phyloP scores from a whole-genome alignment of 2,113 vertebrate species.

The Trinectes maculatus region DNA sequence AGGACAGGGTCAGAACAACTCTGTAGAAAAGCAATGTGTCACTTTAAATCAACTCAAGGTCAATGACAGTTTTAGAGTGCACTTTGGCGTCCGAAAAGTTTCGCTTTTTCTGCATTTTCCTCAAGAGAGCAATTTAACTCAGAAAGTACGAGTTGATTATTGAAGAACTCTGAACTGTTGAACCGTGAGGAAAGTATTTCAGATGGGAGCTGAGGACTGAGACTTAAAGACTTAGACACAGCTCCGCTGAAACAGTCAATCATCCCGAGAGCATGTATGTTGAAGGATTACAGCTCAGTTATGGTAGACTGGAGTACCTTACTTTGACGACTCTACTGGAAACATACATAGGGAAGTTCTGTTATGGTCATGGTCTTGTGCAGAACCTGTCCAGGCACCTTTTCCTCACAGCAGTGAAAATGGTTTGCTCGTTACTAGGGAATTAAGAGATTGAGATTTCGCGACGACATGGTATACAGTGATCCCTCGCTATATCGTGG shows the following conservation, averaged over 20 bases:
- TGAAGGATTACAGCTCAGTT: slow-evolving; percentile 59
- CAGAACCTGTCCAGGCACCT: slow-evolving; percentile 39
- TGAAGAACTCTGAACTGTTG: slow-evolving; percentile 20
- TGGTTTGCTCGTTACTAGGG: slow-evolving; percentile 57
- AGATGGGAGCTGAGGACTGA: slow-evolving; percentile 30
- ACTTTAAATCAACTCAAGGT: slow-evolving; percentile 8
- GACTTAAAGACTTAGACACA: slow-evolving; percentile 29
- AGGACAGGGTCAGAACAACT: neutral
- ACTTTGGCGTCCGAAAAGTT: slow-evolving; percentile 8
- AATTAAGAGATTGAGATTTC: too few species aligned
- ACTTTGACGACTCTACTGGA: slow-evolving; percentile 17
- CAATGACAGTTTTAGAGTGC: neutral
- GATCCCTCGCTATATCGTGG: too few species aligned
- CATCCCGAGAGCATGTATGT: slow-evolving; percentile 35
- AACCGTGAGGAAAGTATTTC: slow-evolving; percentile 48
- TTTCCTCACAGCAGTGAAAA: slow-evolving; percentile 45
- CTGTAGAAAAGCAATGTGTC: neutral
- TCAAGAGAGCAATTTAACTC: slow-evolving; percentile 34
- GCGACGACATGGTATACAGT: too few species aligned
- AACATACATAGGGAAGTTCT: slow-evolving; percentile 18
- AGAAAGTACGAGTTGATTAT: slow-evolving; percentile 38
- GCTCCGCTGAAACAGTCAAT: slow-evolving; percentile 43
- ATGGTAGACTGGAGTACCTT: slow-evolving; percentile 23
- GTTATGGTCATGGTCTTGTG: slow-evolving; percentile 28
- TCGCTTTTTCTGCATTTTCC: slow-evolving; percentile 7